Base-by-base conservation (phyloP, 2,888 invertebrate species). In the Cephus spinipes region DNA sequence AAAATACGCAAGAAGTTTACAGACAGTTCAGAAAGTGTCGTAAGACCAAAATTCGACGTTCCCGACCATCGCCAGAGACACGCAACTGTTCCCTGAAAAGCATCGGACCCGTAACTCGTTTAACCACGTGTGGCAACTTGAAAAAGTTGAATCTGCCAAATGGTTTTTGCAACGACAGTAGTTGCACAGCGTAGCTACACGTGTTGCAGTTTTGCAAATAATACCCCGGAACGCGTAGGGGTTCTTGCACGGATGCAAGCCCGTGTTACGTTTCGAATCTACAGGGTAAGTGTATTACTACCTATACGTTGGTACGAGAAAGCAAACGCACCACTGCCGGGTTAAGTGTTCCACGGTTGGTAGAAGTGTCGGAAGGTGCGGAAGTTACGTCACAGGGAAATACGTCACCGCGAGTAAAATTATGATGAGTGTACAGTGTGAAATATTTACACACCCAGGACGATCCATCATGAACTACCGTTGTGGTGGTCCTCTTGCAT, bases 361-460 rank as follows among this genome's bases (percentile, higher is more conserved):
- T 23, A 23, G 55, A 55, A 55, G 23, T 55, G 55, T 55, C 55
- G 55, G 9, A 23, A 55, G 55, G 75, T 31, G 80, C 23, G 76
- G 79, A 84, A 84, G 85, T 86, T 86, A 86, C 84, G 85, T 85
- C 83, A 83, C 81, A 78, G 83, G 81, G 83, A 80, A 85, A 84
- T 81, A 80, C 80, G 76, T 76, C 71, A 73, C 73, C 74, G 84
- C 83, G 87, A 85, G 83, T 84, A 88, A 87, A 88, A 89, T 88
- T 85, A 87, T 87, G 88, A 89, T 87, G 89, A 88, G 87, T 89
- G 71, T 71, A 86, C 87, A 85, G 89, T 86, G 87, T 88, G 85
- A 89, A 87, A 89, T 88, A 89, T 89, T 89, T 89, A 89, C 88
- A 87, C 87, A 87, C 82, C 77, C 81, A 85, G 85, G 88, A 88